phyloP scores from a whole-genome alignment of 2,888 invertebrate genomes.

The Drosophila paranaensis region DNA sequence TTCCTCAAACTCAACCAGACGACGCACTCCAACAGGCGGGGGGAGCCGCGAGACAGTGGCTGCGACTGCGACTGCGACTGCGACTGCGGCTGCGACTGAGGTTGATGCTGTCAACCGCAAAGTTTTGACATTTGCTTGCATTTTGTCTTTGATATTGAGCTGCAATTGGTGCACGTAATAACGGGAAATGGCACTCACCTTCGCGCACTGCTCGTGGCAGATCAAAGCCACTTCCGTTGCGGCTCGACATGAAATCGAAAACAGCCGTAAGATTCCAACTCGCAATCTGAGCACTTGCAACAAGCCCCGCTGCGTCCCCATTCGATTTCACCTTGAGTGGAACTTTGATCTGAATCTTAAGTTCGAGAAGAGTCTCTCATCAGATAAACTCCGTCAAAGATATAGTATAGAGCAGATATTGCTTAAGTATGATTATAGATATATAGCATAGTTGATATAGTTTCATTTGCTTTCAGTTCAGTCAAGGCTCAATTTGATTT shows the following conservation, averaged over 20 bases:
- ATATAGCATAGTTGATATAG: too few relatives aligned
- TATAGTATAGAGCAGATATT: too few relatives aligned
- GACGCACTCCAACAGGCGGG: conserved; percentile 26
- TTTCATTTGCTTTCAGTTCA: too few relatives aligned
- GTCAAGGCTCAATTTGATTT: too few relatives aligned
- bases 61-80: not conserved
- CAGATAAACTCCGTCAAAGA: too few relatives aligned
- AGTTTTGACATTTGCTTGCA: conserved; percentile 55
- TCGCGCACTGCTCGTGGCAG: conserved; percentile 9
- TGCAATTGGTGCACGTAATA: conserved; percentile 47
- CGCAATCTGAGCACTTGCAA: conserved; percentile 16
- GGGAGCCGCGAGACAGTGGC: not conserved
- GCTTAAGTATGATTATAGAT: too few relatives aligned
- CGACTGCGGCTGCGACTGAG: not conserved
- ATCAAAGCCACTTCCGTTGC: conserved; percentile 31
- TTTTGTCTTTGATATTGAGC: conserved; percentile 58
- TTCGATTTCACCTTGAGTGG: not conserved
- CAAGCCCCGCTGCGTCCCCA: conserved; percentile 1
- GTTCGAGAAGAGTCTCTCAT: too few relatives aligned
- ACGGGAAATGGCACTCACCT: conserved; percentile 50
- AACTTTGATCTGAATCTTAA: not conserved
- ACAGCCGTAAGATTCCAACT: conserved; percentile 14
- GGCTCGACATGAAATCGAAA: conserved; percentile 21
- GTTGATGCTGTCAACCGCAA: conserved; percentile 49
- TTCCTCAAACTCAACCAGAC: conserved; percentile 49